Conservation (phyloP, 2,113 vertebrate genomes). For the Callipepla californica region DNA sequence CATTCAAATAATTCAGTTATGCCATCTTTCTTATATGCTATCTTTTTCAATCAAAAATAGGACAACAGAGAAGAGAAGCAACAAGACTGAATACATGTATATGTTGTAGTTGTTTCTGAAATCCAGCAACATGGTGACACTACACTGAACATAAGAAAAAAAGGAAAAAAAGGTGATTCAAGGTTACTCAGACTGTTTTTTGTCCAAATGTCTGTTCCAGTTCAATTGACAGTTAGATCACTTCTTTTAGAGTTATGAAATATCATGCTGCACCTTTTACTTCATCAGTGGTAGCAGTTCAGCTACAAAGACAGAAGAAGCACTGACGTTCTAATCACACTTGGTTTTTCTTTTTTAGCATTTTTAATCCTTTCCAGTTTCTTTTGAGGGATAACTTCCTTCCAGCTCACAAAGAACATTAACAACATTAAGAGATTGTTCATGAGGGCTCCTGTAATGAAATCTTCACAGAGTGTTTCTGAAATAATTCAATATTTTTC, state of each 20-base stretch:
- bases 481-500: conserved; percentile 13
- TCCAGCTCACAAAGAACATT: conserved; percentile 35
- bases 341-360: neutral
- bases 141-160: neutral
- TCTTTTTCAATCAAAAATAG: neutral
- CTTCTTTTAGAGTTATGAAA: neutral
- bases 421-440: conserved; percentile 44
- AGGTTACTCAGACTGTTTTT: neutral
- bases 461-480: neutral
- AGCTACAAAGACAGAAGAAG: conserved; percentile 2
- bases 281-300: conserved; percentile 4
- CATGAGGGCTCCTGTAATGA: conserved; percentile 43
- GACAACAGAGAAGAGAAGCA: neutral
- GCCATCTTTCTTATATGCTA: neutral
- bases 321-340: conserved; percentile 20
- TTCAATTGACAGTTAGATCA: neutral
- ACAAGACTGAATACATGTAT: neutral
- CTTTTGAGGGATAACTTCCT: conserved; percentile 53
- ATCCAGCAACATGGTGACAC: neutral
- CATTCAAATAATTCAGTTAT: neutral
- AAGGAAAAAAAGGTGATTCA: neutral
- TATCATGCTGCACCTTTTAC: neutral
- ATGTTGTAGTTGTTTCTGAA: neutral
- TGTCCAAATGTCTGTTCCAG: neutral
- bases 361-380: conserved; percentile 51